phyloP scores from a whole-genome alignment of 2,888 invertebrate genomes.

The Cecidostiba fungosa region DNA sequence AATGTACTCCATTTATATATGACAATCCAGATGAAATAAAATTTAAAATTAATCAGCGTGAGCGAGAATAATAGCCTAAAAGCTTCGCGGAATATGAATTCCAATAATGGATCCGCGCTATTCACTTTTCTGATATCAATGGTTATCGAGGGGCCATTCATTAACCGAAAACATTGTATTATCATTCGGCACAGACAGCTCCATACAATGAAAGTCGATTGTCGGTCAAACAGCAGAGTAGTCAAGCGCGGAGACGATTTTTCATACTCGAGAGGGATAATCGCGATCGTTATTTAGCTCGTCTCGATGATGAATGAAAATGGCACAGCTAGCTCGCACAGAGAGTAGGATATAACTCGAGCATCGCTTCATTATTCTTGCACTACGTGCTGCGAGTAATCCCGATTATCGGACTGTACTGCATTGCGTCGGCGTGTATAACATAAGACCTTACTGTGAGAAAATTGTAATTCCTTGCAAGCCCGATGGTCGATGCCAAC shows the following conservation, averaged over 20 bases:
- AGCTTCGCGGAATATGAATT: neutral
- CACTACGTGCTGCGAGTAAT: neutral
- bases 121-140: conserved; percentile 44
- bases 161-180: conserved; percentile 55
- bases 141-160: conserved; percentile 26
- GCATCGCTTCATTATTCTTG: conserved; percentile 65
- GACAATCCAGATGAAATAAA: neutral
- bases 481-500: neutral
- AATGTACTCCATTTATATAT: neutral
- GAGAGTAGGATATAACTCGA: conserved; percentile 43
- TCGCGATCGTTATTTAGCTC: conserved; percentile 64
- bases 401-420: conserved; percentile 36
- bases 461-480: conserved; percentile 69
- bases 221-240: conserved; percentile 51
- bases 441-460: conserved; percentile 67
- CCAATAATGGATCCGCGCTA: conserved; percentile 6
- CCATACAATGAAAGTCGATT: conserved; percentile 44
- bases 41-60: neutral
- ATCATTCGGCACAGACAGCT: conserved; percentile 8
- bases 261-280: conserved; percentile 63
- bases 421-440: conserved; percentile 36
- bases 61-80: conserved; percentile 32
- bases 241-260: conserved; percentile 49
- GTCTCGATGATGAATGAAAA: conserved; percentile 67
- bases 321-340: conserved; percentile 61